Conservation (phyloP, 2,113 vertebrate genomes). For the Dicaeum eximium region DNA sequence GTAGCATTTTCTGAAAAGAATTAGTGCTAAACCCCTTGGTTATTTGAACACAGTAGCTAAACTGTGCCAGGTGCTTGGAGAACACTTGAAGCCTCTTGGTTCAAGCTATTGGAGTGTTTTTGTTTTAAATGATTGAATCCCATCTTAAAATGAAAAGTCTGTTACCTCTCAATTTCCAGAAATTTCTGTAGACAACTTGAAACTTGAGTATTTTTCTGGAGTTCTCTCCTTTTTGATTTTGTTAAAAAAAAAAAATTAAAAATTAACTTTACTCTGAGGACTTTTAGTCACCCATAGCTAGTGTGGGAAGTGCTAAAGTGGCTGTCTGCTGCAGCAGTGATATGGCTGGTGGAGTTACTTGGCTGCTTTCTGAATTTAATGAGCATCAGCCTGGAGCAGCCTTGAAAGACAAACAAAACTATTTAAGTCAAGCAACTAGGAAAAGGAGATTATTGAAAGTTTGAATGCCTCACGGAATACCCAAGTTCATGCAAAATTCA, state of each 20-base stretch:
- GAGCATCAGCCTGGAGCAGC: neutral
- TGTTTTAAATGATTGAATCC: neutral
- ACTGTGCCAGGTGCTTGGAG: neutral
- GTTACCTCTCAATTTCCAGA: neutral
- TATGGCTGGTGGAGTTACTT: slow-evolving; percentile 12
- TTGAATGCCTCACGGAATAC: neutral
- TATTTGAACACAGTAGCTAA: neutral
- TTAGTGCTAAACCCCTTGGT: neutral
- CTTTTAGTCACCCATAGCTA: slow-evolving; percentile 15
- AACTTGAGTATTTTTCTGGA: neutral
- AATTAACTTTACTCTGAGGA: neutral
- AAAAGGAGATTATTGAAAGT: neutral
- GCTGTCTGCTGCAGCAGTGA: neutral
- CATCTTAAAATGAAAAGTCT: neutral
- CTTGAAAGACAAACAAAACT: neutral
- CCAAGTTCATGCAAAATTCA: neutral
- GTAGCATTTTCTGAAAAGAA: neutral
- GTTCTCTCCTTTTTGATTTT: neutral
- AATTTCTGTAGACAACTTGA: neutral
- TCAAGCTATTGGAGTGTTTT: neutral
- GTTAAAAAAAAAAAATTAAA: neutral
- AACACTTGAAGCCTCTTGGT: neutral
- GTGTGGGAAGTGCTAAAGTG: slow-evolving; percentile 35
- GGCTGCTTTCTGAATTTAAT: slow-evolving; percentile 25
- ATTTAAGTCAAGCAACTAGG: neutral